phyloP scores from a whole-genome alignment of 2,888 invertebrate species.

The Spicauda simplicius region DNA sequence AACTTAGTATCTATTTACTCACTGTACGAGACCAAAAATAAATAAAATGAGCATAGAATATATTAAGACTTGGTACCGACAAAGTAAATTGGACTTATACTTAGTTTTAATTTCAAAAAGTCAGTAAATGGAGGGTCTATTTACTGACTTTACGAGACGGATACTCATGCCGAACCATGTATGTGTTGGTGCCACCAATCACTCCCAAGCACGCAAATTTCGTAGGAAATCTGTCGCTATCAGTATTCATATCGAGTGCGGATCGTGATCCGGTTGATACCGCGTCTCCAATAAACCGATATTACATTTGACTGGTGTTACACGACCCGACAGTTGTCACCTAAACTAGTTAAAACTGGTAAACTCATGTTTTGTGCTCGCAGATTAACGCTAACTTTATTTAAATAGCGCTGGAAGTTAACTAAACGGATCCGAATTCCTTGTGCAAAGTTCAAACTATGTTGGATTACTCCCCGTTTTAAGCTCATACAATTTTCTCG shows the following conservation, averaged over 20 bases:
- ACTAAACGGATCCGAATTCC: conserved; percentile 32
- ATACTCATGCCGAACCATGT: too few species aligned
- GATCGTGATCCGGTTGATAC: conserved; percentile 10
- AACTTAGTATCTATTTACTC: too few species aligned
- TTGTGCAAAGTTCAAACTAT: conserved; percentile 23
- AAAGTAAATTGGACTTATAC: too few species aligned
- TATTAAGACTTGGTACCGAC: too few species aligned
- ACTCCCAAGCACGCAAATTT: conserved; percentile 4
- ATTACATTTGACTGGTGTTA: conserved; percentile 17
- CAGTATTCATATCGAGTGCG: conserved; percentile 59
- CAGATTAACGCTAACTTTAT: conserved; percentile 29
- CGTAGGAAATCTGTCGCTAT: conserved; percentile 41
- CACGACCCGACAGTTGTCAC: conserved; percentile 1
- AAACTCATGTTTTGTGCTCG: conserved; percentile 23
- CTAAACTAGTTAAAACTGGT: conserved; percentile 18
- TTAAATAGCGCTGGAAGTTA: conserved; percentile 27
- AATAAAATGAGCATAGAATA: too few species aligned
- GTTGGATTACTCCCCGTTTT: conserved; percentile 24
- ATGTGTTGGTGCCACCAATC: background rate
- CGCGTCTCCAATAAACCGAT: conserved; percentile 19
- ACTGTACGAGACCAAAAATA: too few species aligned
- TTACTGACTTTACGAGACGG: too few species aligned
- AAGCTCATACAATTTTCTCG: conserved; percentile 12
- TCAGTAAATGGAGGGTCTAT: too few species aligned
- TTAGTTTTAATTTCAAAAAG: too few species aligned